These are phyloP conservation scores for Catocala fraxini DNA, from an alignment of 2,888 invertebrate genomes.

Conservation along the genomic window DNA sequence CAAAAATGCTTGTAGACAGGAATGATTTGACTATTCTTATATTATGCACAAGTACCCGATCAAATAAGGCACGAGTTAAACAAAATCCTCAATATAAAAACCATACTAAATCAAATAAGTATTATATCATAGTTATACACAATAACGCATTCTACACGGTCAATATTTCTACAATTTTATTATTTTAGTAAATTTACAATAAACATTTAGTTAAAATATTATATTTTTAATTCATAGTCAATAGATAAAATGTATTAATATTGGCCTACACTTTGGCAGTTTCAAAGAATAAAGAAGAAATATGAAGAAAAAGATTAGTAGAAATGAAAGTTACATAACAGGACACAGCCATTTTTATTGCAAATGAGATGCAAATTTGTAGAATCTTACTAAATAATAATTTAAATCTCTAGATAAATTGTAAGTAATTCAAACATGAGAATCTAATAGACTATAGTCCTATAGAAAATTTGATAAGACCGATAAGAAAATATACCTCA, in stretches of 20 bases:
- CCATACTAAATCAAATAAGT: conserved; percentile 8
- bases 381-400: not conserved
- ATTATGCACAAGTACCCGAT: conserved; percentile 32
- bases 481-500: not conserved
- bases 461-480: too few relatives aligned
- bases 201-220: conserved; percentile 7
- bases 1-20: conserved; percentile 32
- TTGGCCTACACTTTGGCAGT: too few relatives aligned
- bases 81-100: conserved; percentile 15
- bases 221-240: not conserved
- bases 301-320: not conserved
- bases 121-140: conserved; percentile 3
- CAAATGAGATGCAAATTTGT: not conserved
- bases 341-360: conserved; percentile 1
- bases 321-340: not conserved
- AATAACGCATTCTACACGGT: conserved; percentile 8
- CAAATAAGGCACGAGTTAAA: conserved; percentile 42
- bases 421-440: not conserved
- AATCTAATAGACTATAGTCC: too few relatives aligned
- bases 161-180: not conserved
- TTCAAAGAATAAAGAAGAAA: not conserved
- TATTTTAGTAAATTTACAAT: not conserved
- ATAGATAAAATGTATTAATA: too few relatives aligned
- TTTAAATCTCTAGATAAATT: not conserved
- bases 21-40: conserved; percentile 43